Conservation (phyloP, 2,888 invertebrate species). For the Geophilus truncorum region DNA sequence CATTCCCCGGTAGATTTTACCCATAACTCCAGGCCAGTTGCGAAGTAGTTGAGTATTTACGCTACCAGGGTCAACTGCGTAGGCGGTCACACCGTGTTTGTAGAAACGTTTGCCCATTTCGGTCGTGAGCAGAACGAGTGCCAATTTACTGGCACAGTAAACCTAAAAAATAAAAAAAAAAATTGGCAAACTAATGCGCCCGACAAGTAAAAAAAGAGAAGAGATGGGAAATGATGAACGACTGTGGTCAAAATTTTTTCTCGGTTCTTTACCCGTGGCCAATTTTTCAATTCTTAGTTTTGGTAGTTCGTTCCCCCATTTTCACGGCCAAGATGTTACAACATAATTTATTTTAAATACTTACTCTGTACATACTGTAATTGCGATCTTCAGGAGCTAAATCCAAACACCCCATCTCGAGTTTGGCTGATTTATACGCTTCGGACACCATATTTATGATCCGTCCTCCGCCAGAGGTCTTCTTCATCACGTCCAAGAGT, state of each 20-base stretch:
- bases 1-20: constrained; percentile 34
- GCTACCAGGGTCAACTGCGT: constrained; percentile 37
- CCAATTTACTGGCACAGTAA: constrained; percentile 37
- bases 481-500: constrained; percentile 38
- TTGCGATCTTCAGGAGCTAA: constrained; percentile 33
- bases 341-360: too few species aligned
- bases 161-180: constrained; percentile 35
- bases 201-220: too few species aligned
- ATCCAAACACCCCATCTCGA: constrained; percentile 37
- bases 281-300: too few species aligned
- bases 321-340: too few species aligned
- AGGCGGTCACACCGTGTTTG: constrained; percentile 34
- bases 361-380: constrained; percentile 35
- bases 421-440: constrained; percentile 37
- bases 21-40: constrained; percentile 37
- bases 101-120: constrained; percentile 37
- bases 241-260: too few species aligned
- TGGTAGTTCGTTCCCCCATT: too few species aligned
- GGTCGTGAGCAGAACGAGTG: constrained; percentile 34
- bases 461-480: constrained; percentile 34
- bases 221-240: too few species aligned
- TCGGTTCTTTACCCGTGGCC: too few species aligned
- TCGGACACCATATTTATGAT: constrained; percentile 40
- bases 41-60: constrained; percentile 36
- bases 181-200: too few species aligned